phyloP scores from a whole-genome alignment of 2,797 vertebrate species.

The Arnoldichthys spilopterus region DNA sequence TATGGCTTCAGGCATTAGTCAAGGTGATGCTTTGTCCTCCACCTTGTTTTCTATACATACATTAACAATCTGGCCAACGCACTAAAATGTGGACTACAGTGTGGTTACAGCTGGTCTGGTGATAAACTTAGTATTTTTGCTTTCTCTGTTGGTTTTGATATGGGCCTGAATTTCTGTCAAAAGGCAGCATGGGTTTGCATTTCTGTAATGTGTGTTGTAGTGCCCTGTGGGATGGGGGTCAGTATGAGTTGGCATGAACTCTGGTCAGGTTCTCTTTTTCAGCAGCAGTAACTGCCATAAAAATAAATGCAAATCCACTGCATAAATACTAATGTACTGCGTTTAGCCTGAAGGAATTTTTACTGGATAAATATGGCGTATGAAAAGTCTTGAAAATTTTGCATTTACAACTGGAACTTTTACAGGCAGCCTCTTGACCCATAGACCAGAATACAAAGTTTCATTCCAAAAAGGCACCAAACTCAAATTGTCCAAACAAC shows the following conservation, averaged over 20 bases:
- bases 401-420: background rate
- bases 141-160: background rate
- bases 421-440: background rate
- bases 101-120: background rate
- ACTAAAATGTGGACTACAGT: background rate
- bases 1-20: conserved; percentile 13
- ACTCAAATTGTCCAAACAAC: background rate
- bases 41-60: conserved; percentile 8
- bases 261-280: background rate
- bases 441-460: background rate
- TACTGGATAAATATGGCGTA: background rate
- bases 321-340: background rate
- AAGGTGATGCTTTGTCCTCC: conserved; percentile 25
- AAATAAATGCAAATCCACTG: conserved; percentile 2
- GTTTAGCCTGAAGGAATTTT: background rate
- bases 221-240: background rate
- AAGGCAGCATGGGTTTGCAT: background rate
- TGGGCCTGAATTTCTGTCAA: background rate
- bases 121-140: background rate
- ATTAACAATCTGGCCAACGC: background rate
- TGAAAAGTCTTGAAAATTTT: background rate
- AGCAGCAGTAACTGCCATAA: background rate
- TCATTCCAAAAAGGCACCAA: background rate
- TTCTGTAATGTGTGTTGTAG: background rate
- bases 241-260: background rate